Base-by-base conservation (phyloP, 2,113 vertebrate genomes). In the Oreotrochilus melanogaster region DNA sequence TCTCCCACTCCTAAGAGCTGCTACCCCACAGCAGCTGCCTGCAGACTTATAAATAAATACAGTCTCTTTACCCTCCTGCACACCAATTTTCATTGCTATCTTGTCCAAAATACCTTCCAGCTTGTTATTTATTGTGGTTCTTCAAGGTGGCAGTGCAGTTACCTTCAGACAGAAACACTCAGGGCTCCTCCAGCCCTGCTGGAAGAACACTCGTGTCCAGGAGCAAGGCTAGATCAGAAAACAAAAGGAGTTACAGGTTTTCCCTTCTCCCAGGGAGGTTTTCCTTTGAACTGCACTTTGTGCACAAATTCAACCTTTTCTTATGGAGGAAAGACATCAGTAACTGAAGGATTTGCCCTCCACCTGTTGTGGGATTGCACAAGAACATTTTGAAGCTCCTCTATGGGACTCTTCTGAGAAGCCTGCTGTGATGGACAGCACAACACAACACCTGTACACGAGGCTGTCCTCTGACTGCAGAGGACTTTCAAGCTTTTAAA, bases 221-320 rank as follows among this genome's bases (percentile, higher is more conserved):
- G 69, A 94, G 88, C 70, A 30, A 74, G 94, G 92, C 39, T 31
- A 88, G 92, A 87, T n/a, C 54, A 16, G 82, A 80, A 78, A 92
- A 61, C 89, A 87, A 31, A 74, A 42, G 39, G 50, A 93, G 33
- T 66, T 17, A 24, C 7, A 33, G 27, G 51, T 64, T 83, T 86
- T 76, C 67, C 85, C 80, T 86, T 82, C 91, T 78, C 87, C 27
- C 10, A 0, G 60, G 11, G 53, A 50, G 62, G 43, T 78, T 92
- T 75, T 86, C 18, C 74, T 93, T 69, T 73, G 53, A 95, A 57
- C 27, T 39, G 60, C 66, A 73, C 93, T 86, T 43, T 37, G 60
- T 5, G 28, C 66, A 70, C 61, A 87, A 91, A 54, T 31, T 43
- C 48, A 82, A 43, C 43, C 65, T 56, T 69, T 86, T 56, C 56